Base-by-base conservation (phyloP, 2,113 vertebrate genomes). In the Columbina picui region DNA sequence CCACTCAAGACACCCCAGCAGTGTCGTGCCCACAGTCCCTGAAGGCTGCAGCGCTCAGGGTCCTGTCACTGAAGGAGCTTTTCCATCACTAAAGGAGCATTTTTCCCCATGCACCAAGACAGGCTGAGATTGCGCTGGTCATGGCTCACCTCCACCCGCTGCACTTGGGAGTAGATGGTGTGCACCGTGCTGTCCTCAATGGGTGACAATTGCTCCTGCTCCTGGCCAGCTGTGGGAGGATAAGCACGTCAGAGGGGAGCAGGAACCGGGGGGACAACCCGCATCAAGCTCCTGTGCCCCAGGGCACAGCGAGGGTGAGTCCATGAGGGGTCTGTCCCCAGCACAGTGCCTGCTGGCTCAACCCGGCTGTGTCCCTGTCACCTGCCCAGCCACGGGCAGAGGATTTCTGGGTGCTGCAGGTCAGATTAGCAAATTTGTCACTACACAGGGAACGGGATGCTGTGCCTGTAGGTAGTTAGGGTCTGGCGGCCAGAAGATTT, bases 11-110 rank as follows among this genome's bases (percentile, higher is more conserved):
- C 17, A 47, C 2, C 41, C 63, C 4, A 1, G 2, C 15, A 29
- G 26, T 26, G 21, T 68, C 2, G 0, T 38, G 18, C 3, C 38
- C 5, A 0, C 0, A 1, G 1, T 23, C 12, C 22, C 17, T 19
- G 1, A 7, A 0, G 1, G 41, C 73, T 30, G 36, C 73, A 10
- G 59, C 1, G 0, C 22, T 59, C 0, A 0, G 50, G n/a, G 17
- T 34, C 25, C 59, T 18, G 1, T 19, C 1, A 4, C 22, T 14
- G 39, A 59, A 32, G 30, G 41, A 41, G 20, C 20, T 1, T 27
- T 30, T 16, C n/a, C 60, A 29, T 32, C 7, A 0, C 20, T 25
- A 43, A 30, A 32, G 5, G 32, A 45, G 18, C 14, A 9, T 22
- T 57, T 38, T 21, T 27, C 7, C 2, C 13, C 4, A 0, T 1